These are phyloP conservation scores for Ariolimax columbianus DNA, from an alignment of 2,888 invertebrate genomes.

Conservation along the genomic window DNA sequence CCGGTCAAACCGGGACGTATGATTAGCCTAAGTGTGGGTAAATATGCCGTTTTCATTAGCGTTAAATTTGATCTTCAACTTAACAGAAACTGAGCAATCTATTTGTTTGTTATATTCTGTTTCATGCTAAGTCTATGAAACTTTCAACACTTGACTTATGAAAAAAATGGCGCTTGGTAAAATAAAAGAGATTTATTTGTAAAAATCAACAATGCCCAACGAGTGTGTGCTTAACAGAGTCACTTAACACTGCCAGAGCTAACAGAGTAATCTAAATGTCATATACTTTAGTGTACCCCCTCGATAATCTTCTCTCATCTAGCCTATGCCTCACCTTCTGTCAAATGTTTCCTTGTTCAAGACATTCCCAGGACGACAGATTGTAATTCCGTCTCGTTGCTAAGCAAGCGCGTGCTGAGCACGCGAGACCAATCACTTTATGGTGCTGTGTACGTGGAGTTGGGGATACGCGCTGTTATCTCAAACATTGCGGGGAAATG, in stretches of 20 bases:
- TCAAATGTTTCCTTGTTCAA: not conserved
- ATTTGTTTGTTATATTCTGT: no score
- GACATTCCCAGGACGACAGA: constrained; percentile 29
- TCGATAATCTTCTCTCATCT: not conserved
- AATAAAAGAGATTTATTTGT: no score
- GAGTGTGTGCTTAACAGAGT: not conserved
- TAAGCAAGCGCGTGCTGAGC: constrained; percentile 46
- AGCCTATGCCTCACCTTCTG: constrained; percentile 14
- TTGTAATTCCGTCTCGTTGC: constrained; percentile 41
- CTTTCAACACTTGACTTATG: no score
- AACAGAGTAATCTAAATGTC: constrained; percentile 17
- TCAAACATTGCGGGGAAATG: no score
- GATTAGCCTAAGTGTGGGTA: no score
- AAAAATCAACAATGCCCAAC: no score
- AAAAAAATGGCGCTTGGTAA: no score
- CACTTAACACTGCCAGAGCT: not conserved
- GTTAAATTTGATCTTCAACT: no score
- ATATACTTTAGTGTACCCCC: not conserved
- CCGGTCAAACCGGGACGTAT: no score
- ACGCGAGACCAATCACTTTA: constrained; percentile 37
- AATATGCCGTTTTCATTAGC: no score
- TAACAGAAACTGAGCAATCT: no score
- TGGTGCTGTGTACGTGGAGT: constrained; percentile 14
- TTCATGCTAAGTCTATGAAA: no score
- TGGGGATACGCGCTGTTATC: not conserved